Conservation (phyloP, 2,113 vertebrate genomes). For the Ptychochromis oligacanthus region DNA sequence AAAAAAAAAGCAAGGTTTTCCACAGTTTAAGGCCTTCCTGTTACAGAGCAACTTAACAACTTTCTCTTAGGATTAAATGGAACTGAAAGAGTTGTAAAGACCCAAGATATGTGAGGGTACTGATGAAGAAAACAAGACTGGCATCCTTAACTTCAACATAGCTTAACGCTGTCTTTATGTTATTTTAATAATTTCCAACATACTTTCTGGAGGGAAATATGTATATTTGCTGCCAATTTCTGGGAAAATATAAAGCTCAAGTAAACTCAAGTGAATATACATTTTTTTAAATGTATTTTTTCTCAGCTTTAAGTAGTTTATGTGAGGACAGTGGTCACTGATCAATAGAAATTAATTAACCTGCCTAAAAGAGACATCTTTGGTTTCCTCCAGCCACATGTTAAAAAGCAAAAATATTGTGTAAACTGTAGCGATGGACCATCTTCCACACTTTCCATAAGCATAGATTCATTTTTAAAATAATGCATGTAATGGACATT, state of each 20-base stretch:
- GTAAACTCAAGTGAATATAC: background rate
- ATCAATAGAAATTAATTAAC: background rate
- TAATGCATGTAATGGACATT: background rate
- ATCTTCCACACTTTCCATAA: background rate
- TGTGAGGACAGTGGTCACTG: background rate
- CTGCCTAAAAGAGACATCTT: background rate
- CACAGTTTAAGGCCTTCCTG: too few relatives aligned
- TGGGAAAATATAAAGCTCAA: background rate
- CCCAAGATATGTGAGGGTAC: background rate
- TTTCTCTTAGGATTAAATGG: background rate
- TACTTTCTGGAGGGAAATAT: background rate
- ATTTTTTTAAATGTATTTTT: background rate
- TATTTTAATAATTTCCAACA: background rate
- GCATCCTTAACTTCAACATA: background rate
- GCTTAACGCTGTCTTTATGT: background rate
- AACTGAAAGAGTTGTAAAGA: background rate
- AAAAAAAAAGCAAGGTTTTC: too few relatives aligned
- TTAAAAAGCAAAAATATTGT: background rate
- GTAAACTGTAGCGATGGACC: background rate
- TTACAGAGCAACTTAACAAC: too few relatives aligned
- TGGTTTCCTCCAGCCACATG: background rate
- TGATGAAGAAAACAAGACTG: background rate
- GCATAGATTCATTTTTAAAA: background rate
- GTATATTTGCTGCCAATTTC: conserved; percentile 4
- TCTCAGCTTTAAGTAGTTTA: too few relatives aligned